Conservation (phyloP, 2,888 invertebrate species). For the Mycalesis mineus region DNA sequence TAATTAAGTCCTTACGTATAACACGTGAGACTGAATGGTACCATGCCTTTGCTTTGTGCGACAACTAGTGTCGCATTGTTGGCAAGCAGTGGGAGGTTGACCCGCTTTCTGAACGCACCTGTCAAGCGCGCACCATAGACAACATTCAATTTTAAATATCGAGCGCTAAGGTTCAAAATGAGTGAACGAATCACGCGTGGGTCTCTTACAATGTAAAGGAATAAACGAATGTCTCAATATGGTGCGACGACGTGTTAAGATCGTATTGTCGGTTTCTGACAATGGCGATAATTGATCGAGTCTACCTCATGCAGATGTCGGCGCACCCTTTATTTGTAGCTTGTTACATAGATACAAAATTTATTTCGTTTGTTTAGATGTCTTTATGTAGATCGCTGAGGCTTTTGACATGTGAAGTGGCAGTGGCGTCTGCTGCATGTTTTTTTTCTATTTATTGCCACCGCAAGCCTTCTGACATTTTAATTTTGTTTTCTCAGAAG, state of each 20-base stretch:
- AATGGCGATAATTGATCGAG: constrained; percentile 71
- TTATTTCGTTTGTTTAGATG: constrained; percentile 53
- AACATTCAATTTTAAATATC: constrained; percentile 42
- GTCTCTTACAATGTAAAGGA: constrained; percentile 37
- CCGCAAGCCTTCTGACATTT: constrained; percentile 32
- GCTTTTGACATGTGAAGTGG: constrained; percentile 52
- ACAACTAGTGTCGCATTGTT: constrained; percentile 58
- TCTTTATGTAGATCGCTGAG: constrained; percentile 52
- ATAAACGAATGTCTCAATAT: constrained; percentile 48
- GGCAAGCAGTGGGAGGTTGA: constrained; percentile 69
- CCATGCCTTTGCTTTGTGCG: constrained; percentile 43
- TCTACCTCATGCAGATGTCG: constrained; percentile 62
- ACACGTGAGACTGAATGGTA: constrained; percentile 64
- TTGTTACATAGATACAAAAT: constrained; percentile 48
- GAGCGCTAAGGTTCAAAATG: constrained; percentile 37
- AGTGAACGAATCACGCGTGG: constrained; percentile 33
- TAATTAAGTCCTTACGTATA: constrained; percentile 70
- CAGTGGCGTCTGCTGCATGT: constrained; percentile 33
- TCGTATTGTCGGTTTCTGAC: constrained; percentile 57
- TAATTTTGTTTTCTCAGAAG: constrained; percentile 37
- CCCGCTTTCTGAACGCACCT: constrained; percentile 68
- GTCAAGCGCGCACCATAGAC: constrained; percentile 43
- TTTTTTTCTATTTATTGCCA: constrained; percentile 32
- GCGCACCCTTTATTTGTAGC: constrained; percentile 55
- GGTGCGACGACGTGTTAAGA: constrained; percentile 56